Conservation (phyloP, 2,888 invertebrate genomes). For the Epirrhoe alternata region DNA sequence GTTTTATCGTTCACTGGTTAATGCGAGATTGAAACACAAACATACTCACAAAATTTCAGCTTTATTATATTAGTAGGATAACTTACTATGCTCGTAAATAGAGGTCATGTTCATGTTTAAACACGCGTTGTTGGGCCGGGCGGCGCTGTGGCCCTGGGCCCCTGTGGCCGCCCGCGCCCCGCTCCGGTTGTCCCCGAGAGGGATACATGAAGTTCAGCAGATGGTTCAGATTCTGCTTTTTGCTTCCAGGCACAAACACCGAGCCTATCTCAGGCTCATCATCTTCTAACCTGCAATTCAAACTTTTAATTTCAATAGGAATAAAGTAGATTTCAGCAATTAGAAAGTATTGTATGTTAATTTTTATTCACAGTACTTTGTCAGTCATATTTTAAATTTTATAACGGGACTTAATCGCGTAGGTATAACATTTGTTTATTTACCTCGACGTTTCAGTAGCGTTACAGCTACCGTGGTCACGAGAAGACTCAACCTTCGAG, state of each 20-base stretch:
- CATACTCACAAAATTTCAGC: too few species aligned
- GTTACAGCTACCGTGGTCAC: too few species aligned
- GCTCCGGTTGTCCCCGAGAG: slow-evolving; percentile 81
- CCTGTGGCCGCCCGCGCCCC: slow-evolving; percentile 29
- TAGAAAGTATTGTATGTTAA: not conserved
- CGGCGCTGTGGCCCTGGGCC: slow-evolving; percentile 58
- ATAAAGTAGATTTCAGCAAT: not conserved
- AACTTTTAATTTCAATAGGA: slow-evolving; percentile 17
- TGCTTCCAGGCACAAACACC: slow-evolving; percentile 92
- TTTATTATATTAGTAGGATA: too few species aligned
- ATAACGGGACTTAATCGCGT: too few species aligned
- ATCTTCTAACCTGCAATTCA: slow-evolving; percentile 76
- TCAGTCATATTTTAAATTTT: too few species aligned
- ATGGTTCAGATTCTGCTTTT: slow-evolving; percentile 97
- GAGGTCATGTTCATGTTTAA: slow-evolving; percentile 96
- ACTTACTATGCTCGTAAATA: slow-evolving; percentile 97
- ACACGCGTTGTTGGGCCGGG: slow-evolving; percentile 66
- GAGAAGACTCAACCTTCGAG: too few species aligned
- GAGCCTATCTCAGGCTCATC: slow-evolving; percentile 92
- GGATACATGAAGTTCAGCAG: slow-evolving; percentile 96
- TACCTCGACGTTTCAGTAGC: too few species aligned
- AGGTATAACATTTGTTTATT: too few species aligned
- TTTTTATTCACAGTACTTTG: too few species aligned
- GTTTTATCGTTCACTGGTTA: too few species aligned
- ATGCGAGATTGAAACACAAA: too few species aligned